A percentile compares a stretch with the other conserved stretches of the same genome.
Conservation (phyloP, 2,797 vertebrate species). For the Toxotes lorentzi region DNA sequence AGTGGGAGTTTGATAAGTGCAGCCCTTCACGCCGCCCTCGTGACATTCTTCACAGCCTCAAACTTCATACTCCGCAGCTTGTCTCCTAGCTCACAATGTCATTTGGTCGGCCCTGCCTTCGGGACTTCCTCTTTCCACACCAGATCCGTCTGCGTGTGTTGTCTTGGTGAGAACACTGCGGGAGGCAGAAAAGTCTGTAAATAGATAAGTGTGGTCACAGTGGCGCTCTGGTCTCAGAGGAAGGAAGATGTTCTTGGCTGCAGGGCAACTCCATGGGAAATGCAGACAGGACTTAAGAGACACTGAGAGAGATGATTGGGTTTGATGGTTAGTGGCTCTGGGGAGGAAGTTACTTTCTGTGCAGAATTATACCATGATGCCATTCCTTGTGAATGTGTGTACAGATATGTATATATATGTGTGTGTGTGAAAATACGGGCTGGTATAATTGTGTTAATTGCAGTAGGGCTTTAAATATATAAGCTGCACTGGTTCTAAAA, state of each 20-base stretch:
- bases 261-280: slow-evolving; percentile 64
- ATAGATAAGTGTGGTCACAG: slow-evolving; percentile 67
- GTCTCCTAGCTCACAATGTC: slow-evolving; percentile 54
- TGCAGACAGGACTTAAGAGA: slow-evolving; percentile 36
- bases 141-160: slow-evolving; percentile 55
- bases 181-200: slow-evolving; percentile 69
- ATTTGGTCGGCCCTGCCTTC: slow-evolving; percentile 62
- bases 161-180: slow-evolving; percentile 70
- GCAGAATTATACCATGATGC: slow-evolving; percentile 49
- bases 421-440: slow-evolving; percentile 25
- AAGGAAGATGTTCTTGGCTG: slow-evolving; percentile 54
- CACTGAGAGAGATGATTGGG: slow-evolving; percentile 51
- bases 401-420: slow-evolving; percentile 31
- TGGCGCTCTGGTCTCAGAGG: slow-evolving; percentile 43
- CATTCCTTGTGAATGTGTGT: slow-evolving; percentile 42
- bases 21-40: slow-evolving; percentile 28
- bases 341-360: slow-evolving; percentile 48
- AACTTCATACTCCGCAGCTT: slow-evolving; percentile 39
- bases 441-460: slow-evolving; percentile 41
- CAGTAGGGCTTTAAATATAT: slow-evolving; percentile 24
- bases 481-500: slow-evolving; percentile 11
- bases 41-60: slow-evolving; percentile 61
- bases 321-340: slow-evolving; percentile 61
- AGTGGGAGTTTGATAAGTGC: slow-evolving; percentile 50
- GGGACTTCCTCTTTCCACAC: slow-evolving; percentile 66